phyloP scores from a whole-genome alignment of 2,888 invertebrate species.

The Agrenia bidenticulata region DNA sequence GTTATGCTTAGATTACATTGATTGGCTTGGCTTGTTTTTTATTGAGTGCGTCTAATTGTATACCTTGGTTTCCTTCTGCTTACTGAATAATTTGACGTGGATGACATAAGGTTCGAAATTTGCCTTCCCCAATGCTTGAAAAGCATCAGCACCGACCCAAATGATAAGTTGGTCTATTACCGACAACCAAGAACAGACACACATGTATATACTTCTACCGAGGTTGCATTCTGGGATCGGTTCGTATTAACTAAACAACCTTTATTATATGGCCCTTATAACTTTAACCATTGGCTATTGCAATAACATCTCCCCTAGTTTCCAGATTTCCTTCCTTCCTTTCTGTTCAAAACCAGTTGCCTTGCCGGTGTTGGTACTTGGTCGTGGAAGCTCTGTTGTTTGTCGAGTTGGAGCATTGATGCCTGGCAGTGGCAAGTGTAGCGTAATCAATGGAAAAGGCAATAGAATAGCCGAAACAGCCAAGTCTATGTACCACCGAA shows the following conservation, averaged over 20 bases:
- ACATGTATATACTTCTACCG: no score
- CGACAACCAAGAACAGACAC: no score
- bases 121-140: not conserved
- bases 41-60: slow-evolving; percentile 23
- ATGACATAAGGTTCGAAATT: not conserved
- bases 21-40: slow-evolving; percentile 26
- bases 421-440: not conserved
- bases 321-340: no score
- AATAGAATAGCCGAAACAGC: not conserved
- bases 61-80: not conserved
- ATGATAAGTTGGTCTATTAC: slow-evolving; percentile 4
- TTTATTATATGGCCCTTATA: no score
- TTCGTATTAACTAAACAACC: not conserved
- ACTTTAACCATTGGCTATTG: no score
- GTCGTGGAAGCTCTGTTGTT: no score
- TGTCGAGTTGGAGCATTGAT: no score
- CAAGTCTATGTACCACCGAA: no score
- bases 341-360: no score
- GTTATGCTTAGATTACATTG: slow-evolving; percentile 10
- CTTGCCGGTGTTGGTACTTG: no score
- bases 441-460: slow-evolving; percentile 5
- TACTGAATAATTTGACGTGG: not conserved
- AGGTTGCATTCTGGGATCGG: not conserved
- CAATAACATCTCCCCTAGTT: no score
- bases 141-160: not conserved